These are phyloP conservation scores for Coelinius sp. DNA, from an alignment of 2,888 invertebrate species.

Conservation along the genomic window DNA sequence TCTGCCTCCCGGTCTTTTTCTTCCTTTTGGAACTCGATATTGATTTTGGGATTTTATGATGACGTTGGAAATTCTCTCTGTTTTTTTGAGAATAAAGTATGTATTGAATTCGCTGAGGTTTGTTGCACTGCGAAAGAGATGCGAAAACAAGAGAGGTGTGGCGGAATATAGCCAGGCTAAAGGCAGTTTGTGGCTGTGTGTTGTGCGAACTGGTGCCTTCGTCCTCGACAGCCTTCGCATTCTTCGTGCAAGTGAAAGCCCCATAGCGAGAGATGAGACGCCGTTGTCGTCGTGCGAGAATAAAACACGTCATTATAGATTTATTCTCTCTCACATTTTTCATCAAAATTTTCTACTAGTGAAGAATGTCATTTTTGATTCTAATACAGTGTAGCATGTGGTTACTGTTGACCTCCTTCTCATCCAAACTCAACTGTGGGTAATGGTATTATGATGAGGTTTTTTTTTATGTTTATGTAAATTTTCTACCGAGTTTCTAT, in stretches of 20 bases:
- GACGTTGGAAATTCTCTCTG: not conserved
- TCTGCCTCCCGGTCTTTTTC: not conserved
- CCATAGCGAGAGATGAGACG: slow-evolving; percentile 43
- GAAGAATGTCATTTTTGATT: not conserved
- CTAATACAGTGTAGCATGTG: not conserved
- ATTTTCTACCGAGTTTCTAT: not conserved
- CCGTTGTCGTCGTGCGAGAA: slow-evolving; percentile 29
- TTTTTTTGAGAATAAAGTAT: not conserved
- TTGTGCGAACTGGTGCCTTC: slow-evolving; percentile 36
- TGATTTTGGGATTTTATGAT: not conserved
- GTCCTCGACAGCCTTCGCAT: slow-evolving; percentile 63
- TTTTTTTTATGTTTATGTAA: not conserved
- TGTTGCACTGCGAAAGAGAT: slow-evolving; percentile 32
- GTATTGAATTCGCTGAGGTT: slow-evolving; percentile 17
- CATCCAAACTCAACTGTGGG: not conserved
- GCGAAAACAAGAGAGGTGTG: slow-evolving; percentile 24
- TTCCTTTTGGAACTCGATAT: not conserved
- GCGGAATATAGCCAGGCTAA: slow-evolving; percentile 27
- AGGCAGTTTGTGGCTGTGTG: slow-evolving; percentile 35
- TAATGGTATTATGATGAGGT: not conserved
- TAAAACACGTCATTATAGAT: slow-evolving; percentile 17
- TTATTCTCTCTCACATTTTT: slow-evolving; percentile 2
- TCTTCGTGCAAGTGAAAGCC: slow-evolving; percentile 52
- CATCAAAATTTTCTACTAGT: not conserved
- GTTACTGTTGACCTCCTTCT: not conserved